A percentile compares a stretch with the other conserved stretches of the same genome.
phyloP scores from a whole-genome alignment of 1,140 invertebrate genomes.

The Mamestra configurata region DNA sequence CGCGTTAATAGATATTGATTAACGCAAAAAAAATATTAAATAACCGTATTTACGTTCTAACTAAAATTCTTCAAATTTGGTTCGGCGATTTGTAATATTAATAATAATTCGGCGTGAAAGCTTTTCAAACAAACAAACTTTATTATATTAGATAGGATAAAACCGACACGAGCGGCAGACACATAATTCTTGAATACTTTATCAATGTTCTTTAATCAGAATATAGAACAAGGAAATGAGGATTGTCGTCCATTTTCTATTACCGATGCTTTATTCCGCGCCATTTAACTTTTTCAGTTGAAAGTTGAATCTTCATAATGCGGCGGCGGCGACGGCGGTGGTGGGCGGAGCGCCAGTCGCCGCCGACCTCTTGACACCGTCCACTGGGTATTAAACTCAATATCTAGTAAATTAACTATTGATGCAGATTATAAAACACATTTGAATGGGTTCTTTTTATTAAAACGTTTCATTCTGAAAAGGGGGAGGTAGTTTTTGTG shows the following conservation, averaged over 20 bases:
- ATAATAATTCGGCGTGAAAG: no score
- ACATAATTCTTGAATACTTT: constrained; percentile 36
- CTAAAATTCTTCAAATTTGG: no score
- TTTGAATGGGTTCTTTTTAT: background rate
- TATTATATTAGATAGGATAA: no score
- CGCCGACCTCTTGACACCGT: constrained; percentile 62
- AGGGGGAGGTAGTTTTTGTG: background rate
- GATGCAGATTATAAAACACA: constrained; percentile 38
- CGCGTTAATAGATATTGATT: no score
- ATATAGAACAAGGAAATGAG: constrained; percentile 72
- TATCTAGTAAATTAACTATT: constrained; percentile 60
- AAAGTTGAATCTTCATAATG: constrained; percentile 70
- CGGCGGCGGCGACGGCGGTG: constrained; percentile 54
- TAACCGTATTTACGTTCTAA: no score
- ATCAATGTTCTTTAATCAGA: constrained; percentile 50
- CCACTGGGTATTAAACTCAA: constrained; percentile 64
- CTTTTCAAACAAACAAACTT: no score
- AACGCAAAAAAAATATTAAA: no score
- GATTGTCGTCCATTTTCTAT: constrained; percentile 76
- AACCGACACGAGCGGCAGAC: background rate
- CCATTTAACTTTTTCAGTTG: constrained; percentile 77
- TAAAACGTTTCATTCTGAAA: background rate
- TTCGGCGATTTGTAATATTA: no score
- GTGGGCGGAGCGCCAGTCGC: constrained; percentile 25
- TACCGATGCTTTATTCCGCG: constrained; percentile 74